Percentiles rank a stretch among this genome's conserved stretches.
Conservation (phyloP, 2,797 vertebrate species). For the Gymnothorax reevesii region DNA sequence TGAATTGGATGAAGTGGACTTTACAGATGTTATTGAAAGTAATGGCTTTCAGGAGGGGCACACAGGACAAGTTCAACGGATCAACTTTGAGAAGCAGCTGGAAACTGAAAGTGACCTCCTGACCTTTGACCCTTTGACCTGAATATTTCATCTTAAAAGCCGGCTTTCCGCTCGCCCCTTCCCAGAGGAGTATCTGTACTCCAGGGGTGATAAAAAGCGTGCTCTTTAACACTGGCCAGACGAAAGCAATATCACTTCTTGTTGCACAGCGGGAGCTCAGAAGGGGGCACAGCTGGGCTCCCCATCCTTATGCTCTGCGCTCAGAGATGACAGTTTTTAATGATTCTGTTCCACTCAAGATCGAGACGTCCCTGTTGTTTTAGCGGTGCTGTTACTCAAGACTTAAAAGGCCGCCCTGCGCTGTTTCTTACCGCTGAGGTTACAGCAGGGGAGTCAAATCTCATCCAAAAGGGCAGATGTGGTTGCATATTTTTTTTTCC, state of each 20-base stretch:
- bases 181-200: conserved; percentile 44
- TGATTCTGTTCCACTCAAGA: background rate
- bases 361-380: conserved; percentile 22
- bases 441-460: background rate
- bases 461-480: background rate
- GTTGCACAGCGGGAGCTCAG: conserved; percentile 21
- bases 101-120: conserved; percentile 10
- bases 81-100: background rate
- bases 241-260: conserved; percentile 28
- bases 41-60: background rate
- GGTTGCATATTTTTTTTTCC: too few relatives aligned
- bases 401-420: background rate
- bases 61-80: background rate
- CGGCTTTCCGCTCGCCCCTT: conserved; percentile 21
- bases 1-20: background rate
- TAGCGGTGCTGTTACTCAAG: conserved; percentile 18
- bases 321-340: background rate
- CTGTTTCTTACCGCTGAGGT: background rate
- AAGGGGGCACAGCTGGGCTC: background rate
- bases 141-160: conserved; percentile 23
- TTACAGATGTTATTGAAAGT: background rate
- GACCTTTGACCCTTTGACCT: conserved; percentile 15
- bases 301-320: background rate
- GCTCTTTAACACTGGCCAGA: conserved; percentile 33
- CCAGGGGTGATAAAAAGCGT: conserved; percentile 23